phyloP scores from a whole-genome alignment of 2,888 invertebrate genomes.

The Seira ritae region DNA sequence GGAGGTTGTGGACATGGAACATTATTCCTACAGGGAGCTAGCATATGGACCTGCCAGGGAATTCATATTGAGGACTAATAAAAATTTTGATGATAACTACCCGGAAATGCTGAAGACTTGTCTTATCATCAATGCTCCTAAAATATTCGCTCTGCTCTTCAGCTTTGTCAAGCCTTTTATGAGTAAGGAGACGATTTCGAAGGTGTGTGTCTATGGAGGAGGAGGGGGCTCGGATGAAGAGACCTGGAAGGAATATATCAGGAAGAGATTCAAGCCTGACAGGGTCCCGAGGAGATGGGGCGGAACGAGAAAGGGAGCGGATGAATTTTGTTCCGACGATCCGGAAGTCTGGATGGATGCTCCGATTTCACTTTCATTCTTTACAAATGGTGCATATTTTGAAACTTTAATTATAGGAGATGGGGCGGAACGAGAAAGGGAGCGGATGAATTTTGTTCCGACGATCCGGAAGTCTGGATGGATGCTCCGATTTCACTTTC shows the following conservation, averaged over 20 bases:
- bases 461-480: not conserved
- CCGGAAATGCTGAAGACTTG: constrained; percentile 51
- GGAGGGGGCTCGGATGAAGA: constrained; percentile 16
- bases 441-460: not conserved
- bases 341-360: constrained; percentile 48
- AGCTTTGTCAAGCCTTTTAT: constrained; percentile 53
- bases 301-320: constrained; percentile 46
- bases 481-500: not conserved
- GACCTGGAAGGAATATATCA: constrained; percentile 45
- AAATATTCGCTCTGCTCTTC: constrained; percentile 49
- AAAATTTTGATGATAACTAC: constrained; percentile 50
- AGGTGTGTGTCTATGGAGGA: constrained; percentile 48
- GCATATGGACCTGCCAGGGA: constrained; percentile 38
- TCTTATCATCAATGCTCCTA: constrained; percentile 57
- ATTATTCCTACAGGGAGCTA: constrained; percentile 44
- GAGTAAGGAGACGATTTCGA: constrained; percentile 43
- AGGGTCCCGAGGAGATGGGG: constrained; percentile 57
- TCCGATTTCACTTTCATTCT: constrained; percentile 43
- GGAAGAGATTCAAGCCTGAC: constrained; percentile 20
- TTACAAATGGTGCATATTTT: constrained; percentile 1
- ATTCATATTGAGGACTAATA: constrained; percentile 22
- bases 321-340: constrained; percentile 54
- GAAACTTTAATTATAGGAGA: not conserved
- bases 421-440: not conserved
- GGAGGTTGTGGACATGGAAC: constrained; percentile 57